Percentiles rank a stretch among this genome's conserved stretches.
Evolutionary conservation across 1,140 invertebrate species (phyloP).

Genomic region (Pemphigus obesinymphae): DNA sequence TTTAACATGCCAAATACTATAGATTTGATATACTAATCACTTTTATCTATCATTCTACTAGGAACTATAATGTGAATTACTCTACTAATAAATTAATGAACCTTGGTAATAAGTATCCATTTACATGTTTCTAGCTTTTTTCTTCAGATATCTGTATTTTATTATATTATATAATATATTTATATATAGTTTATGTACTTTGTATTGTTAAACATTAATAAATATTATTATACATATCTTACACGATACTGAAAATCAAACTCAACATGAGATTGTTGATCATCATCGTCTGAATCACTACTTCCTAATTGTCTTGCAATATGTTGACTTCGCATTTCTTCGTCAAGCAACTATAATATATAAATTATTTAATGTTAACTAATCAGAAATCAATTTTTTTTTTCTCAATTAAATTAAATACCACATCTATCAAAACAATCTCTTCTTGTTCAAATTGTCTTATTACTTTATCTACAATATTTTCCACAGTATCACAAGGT

Average conservation of each 20-base stretch:
- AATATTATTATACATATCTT: too few relatives aligned
- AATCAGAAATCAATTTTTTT: neutral
- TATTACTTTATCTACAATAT: neutral
- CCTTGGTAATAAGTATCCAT: too few relatives aligned
- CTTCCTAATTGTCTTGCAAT: neutral
- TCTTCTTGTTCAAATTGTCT: conserved; percentile 8
- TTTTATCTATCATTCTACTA: too few relatives aligned
- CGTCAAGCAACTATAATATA: neutral
- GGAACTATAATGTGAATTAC: too few relatives aligned
- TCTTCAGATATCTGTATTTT: too few relatives aligned
- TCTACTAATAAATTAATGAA: too few relatives aligned
- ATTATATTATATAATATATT: too few relatives aligned
- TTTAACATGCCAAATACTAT: too few relatives aligned
- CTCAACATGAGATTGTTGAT: neutral
- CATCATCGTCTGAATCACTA: conserved; percentile 23
- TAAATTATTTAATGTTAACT: neutral
- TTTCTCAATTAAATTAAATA: neutral
- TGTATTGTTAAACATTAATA: too few relatives aligned
- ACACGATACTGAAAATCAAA: conserved; percentile 1
- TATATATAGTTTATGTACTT: too few relatives aligned
- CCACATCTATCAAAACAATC: neutral
- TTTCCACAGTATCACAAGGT: neutral
- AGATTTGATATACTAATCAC: too few relatives aligned
- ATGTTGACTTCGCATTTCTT: neutral
- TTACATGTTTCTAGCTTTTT: too few relatives aligned